Conservation (phyloP, 2,888 invertebrate genomes). For the Griposia aprilina region DNA sequence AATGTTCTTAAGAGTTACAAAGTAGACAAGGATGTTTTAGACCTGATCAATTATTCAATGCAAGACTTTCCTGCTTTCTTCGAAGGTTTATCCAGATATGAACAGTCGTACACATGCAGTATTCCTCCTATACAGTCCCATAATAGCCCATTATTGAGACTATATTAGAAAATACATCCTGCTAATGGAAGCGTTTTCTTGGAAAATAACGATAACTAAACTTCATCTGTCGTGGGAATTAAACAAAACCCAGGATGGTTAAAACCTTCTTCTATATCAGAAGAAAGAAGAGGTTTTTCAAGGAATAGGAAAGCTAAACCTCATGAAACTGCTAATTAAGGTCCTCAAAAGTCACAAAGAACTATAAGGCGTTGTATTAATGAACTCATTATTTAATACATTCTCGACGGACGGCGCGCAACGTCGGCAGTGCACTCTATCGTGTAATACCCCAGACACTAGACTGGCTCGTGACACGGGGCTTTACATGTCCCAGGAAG, state of each 20-base stretch:
- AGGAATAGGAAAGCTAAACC: too few species aligned
- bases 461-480: constrained; percentile 67
- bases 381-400: constrained; percentile 52
- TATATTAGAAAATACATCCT: background rate
- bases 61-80: background rate
- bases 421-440: constrained; percentile 58
- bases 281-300: too few species aligned
- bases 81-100: background rate
- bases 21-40: background rate
- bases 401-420: constrained; percentile 45
- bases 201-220: background rate
- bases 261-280: too few species aligned
- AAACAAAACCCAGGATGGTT: background rate
- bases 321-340: constrained; percentile 2
- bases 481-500: constrained; percentile 71
- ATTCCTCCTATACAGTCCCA: background rate
- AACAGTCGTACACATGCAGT: background rate
- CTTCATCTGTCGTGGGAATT: background rate
- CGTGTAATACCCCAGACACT: constrained; percentile 68
- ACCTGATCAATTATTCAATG: background rate
- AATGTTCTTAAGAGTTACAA: constrained; percentile 1
- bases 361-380: constrained; percentile 26
- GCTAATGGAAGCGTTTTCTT: background rate
- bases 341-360: background rate
- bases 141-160: background rate